phyloP scores from a whole-genome alignment of 2,113 vertebrate genomes.

The Panthera leo region DNA sequence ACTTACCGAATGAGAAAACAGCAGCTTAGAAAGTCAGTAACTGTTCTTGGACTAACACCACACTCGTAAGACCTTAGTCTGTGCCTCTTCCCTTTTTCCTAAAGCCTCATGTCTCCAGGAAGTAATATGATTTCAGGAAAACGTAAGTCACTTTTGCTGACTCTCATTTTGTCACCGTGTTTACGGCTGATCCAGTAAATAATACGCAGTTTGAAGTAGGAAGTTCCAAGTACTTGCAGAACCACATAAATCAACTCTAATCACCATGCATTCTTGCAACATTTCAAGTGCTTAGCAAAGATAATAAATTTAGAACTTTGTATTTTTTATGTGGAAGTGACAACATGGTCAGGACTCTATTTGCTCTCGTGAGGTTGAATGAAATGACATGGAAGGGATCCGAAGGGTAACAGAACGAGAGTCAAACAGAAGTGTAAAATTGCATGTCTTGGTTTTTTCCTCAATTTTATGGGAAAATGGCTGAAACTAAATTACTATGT shows the following conservation, averaged over 20 bases:
- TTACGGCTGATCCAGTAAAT: not conserved
- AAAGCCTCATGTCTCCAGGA: not conserved
- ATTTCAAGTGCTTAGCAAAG: conserved; percentile 1
- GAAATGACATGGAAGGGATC: not conserved
- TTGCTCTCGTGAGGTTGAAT: not conserved
- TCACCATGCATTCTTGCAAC: not conserved
- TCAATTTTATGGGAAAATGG: not conserved
- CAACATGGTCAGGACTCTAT: not conserved
- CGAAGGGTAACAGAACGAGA: no score
- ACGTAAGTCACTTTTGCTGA: not conserved
- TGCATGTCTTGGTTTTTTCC: not conserved
- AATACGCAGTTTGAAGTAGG: not conserved
- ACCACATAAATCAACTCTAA: not conserved
- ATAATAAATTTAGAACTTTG: not conserved
- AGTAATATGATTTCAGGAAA: not conserved
- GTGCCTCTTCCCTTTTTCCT: not conserved
- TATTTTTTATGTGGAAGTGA: not conserved
- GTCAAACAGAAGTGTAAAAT: not conserved
- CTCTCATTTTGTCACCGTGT: not conserved
- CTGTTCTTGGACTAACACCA: not conserved
- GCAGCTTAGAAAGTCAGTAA: not conserved
- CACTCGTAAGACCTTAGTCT: not conserved
- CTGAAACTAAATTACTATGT: not conserved
- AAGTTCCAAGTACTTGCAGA: not conserved
- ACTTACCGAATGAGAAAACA: not conserved